Evolutionary conservation across 1,140 invertebrate genomes (phyloP).

Genomic region (Zaprionus inermis): DNA sequence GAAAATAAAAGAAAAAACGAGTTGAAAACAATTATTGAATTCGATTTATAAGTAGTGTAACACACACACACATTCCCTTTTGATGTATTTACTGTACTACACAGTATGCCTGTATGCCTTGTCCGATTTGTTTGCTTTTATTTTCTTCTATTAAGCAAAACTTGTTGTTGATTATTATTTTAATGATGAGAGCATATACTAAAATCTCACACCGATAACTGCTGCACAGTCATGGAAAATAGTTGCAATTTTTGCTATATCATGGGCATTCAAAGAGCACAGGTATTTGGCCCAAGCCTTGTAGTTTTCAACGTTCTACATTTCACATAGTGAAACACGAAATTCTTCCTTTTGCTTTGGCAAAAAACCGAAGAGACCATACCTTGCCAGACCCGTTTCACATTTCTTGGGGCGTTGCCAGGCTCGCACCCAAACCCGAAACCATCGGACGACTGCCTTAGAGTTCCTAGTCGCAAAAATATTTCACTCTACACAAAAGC

Average conservation of each 20-base stretch:
- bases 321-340: constrained; percentile 25
- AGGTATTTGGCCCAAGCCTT: constrained; percentile 30
- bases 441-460: constrained; percentile 15
- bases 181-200: background rate
- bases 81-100: background rate
- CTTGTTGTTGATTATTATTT: background rate
- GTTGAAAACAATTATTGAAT: no score
- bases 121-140: background rate
- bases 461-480: constrained; percentile 43
- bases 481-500: constrained; percentile 56
- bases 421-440: background rate
- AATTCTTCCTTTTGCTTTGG: constrained; percentile 25
- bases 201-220: background rate
- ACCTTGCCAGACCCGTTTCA: background rate
- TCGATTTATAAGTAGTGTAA: background rate
- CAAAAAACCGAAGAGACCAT: constrained; percentile 21
- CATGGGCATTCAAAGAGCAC: constrained; percentile 22
- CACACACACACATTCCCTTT: background rate
- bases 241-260: constrained; percentile 25
- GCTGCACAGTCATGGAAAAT: constrained; percentile 12
- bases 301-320: constrained; percentile 13
- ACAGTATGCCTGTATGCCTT: no score
- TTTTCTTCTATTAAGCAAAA: background rate
- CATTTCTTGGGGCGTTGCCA: constrained; percentile 28
- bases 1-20: background rate